Evolutionary conservation across 2,888 invertebrate species (phyloP).

Genomic region (Ichneumon xanthorius): DNA sequence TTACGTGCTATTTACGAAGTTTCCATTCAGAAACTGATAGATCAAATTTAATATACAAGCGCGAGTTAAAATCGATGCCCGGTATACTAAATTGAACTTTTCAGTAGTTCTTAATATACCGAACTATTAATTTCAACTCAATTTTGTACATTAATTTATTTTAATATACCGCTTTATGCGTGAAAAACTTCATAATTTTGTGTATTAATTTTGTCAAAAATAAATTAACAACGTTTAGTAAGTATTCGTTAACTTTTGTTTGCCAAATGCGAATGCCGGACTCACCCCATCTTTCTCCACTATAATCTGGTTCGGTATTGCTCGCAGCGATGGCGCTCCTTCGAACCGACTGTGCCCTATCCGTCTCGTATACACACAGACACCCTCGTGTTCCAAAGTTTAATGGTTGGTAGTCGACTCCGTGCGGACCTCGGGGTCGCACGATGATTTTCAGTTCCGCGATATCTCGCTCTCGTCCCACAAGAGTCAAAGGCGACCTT

Average conservation of each 20-base stretch:
- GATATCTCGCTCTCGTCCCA: slow-evolving; percentile 39
- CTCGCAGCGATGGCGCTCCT: neutral
- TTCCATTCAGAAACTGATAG: too few relatives aligned
- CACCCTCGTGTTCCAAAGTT: slow-evolving; percentile 3
- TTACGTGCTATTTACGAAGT: too few relatives aligned
- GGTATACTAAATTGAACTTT: too few relatives aligned
- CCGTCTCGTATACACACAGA: neutral
- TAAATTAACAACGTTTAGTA: neutral
- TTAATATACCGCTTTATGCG: neutral
- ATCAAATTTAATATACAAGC: too few relatives aligned
- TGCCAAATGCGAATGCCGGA: neutral
- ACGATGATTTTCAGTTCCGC: slow-evolving; percentile 39
- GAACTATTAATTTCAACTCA: too few relatives aligned
- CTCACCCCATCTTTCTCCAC: neutral
- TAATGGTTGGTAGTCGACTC: slow-evolving; percentile 20
- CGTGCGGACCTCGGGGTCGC: slow-evolving; percentile 39
- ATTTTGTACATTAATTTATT: neutral
- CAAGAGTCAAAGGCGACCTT: slow-evolving; percentile 17
- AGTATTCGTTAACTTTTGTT: neutral
- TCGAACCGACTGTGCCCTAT: neutral
- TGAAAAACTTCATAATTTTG: neutral
- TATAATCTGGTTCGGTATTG: neutral
- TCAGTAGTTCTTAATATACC: too few relatives aligned
- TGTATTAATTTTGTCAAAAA: neutral
- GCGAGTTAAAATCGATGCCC: too few relatives aligned